Evolutionary conservation across 2,888 invertebrate genomes (phyloP).

Genomic region (Cyclophora albipunctata): DNA sequence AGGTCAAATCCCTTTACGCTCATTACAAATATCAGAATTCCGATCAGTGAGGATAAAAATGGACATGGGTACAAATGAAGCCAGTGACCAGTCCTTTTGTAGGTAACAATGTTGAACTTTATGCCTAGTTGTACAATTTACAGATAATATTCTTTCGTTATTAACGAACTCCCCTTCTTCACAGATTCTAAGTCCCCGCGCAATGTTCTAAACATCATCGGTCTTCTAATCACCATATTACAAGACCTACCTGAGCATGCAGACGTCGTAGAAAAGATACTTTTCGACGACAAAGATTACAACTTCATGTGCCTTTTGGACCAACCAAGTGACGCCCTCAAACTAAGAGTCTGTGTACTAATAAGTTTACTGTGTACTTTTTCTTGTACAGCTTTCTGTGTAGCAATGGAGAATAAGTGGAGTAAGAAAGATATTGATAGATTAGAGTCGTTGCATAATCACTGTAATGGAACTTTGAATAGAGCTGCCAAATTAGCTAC

Average conservation of each 20-base stretch:
- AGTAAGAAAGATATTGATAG: slow-evolving; percentile 72
- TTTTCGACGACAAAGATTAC: slow-evolving; percentile 69
- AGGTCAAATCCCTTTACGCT: too few relatives aligned
- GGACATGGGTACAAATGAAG: too few relatives aligned
- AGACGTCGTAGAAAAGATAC: slow-evolving; percentile 82
- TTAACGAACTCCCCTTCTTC: slow-evolving; percentile 12
- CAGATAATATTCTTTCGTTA: too few relatives aligned
- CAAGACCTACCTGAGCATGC: slow-evolving; percentile 85
- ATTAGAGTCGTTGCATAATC: slow-evolving; percentile 77
- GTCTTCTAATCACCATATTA: slow-evolving; percentile 83
- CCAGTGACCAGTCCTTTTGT: too few relatives aligned
- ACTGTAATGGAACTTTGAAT: slow-evolving; percentile 78
- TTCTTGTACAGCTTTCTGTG: slow-evolving; percentile 78
- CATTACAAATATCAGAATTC: too few relatives aligned
- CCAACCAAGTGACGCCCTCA: slow-evolving; percentile 73
- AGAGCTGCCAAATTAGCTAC: slow-evolving; percentile 74
- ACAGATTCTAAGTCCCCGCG: slow-evolving; percentile 74
- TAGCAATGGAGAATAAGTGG: slow-evolving; percentile 76
- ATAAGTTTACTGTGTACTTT: slow-evolving; percentile 80
- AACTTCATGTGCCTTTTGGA: slow-evolving; percentile 75
- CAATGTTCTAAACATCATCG: slow-evolving; percentile 81
- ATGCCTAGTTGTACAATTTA: too few relatives aligned
- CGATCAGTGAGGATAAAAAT: too few relatives aligned
- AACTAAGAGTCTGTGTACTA: slow-evolving; percentile 82
- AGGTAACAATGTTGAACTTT: too few relatives aligned